phyloP scores from a whole-genome alignment of 2,113 vertebrate species.

The Phaethon lepturus region DNA sequence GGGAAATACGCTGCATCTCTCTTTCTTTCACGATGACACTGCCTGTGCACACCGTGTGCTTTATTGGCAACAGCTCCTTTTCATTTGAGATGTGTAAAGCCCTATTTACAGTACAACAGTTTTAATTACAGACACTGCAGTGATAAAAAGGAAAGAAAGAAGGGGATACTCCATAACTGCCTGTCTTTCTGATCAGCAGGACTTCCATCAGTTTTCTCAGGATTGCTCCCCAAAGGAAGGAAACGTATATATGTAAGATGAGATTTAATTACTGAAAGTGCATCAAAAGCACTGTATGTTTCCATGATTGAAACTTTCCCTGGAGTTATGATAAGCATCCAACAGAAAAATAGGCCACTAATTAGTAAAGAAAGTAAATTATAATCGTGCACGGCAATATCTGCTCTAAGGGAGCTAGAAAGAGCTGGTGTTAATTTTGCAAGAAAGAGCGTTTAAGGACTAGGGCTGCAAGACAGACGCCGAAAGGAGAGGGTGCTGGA shows the following conservation, averaged over 20 bases:
- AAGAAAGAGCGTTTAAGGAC: background rate
- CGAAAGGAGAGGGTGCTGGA: no score
- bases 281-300: conserved; percentile 10
- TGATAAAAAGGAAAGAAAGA: conserved; percentile 26
- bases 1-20: background rate
- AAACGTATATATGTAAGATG: background rate
- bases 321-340: background rate
- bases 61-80: conserved; percentile 40
- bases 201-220: background rate
- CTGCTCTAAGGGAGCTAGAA: background rate
- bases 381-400: background rate
- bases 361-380: conserved; percentile 58
- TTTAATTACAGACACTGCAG: conserved; percentile 41
- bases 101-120: conserved; percentile 36
- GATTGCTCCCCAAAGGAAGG: conserved; percentile 10
- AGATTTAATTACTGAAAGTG: conserved; percentile 26
- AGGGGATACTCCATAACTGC: background rate
- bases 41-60: background rate
- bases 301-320: conserved; percentile 33
- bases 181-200: background rate
- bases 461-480: background rate
- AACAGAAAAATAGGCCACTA: conserved; percentile 37
- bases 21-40: background rate
- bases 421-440: background rate
- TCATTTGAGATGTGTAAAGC: conserved; percentile 14